Base-by-base conservation (phyloP, 1,140 invertebrate genomes). In the Antheraea mylitta region DNA sequence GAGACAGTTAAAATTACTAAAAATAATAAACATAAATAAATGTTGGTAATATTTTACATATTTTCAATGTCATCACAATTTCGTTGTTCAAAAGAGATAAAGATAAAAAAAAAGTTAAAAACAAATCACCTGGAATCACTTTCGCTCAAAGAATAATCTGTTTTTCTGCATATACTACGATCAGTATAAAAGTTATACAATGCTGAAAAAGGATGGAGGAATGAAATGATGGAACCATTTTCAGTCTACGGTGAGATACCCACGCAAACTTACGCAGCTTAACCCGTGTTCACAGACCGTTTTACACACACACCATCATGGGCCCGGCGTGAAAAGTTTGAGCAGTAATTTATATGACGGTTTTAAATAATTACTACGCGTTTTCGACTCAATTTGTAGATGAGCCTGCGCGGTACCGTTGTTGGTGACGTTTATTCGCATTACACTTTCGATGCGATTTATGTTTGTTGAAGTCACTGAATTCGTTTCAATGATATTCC, bases 311-410 rank as follows among this genome's bases (percentile, higher is more conserved):
- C 87, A 80, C 58, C 42, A 64, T 66, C 64, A 65, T 42, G 30
- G 58, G 60, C 61, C 63, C 73, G 79, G 80, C 84, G 83, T 90
- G 88, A 92, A 92, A 90, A 90, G 89, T 92, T 91, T 87, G 80
- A 88, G 82, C 87, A 82, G 87, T 92, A 92, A 92, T 92, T 92
- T 92, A 90, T 92, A 92, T 90, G 90, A 92, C 88, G 88, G 87
- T 92, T 90, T 53, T 92, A 92, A 92, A 92, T 92, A 90, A 92
- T 92, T 92, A 92, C 88, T 87, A 72, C 80, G 79, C 86, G 89
- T 90, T 91, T 90, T 89, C 89, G 85, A 85, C 87, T 90, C 87
- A 89, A 92, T 92, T 92, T 89, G 89, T 87, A 90, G 86, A 90
- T 89, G 88, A 86, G 86, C 76, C 76, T 73, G 74, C 76, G 66